These are phyloP conservation scores for Aphaenogaster rudis DNA, from an alignment of 1,140 invertebrate species.

Conservation along the genomic window DNA sequence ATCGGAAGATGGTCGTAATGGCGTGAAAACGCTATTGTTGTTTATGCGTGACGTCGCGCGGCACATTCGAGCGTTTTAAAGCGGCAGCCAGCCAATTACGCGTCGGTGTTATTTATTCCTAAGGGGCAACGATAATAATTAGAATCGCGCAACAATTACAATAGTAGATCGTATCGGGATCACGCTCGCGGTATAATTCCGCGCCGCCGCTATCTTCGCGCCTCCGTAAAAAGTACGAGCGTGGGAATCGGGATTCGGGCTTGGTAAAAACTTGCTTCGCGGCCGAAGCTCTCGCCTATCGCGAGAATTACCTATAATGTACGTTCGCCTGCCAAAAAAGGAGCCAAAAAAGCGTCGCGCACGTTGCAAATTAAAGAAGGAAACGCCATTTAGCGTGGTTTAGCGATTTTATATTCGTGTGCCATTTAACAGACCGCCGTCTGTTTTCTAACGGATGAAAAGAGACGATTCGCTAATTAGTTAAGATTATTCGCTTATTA, in stretches of 20 bases:
- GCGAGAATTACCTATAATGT: neutral
- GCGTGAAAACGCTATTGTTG: neutral
- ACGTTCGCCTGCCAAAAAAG: neutral
- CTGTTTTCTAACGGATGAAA: neutral
- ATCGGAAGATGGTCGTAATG: conserved; percentile 1
- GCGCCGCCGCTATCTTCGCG: conserved; percentile 12
- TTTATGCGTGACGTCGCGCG: neutral
- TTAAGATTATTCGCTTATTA: neutral
- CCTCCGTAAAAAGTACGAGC: conserved; percentile 33
- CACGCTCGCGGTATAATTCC: conserved; percentile 33
- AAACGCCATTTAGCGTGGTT: neutral
- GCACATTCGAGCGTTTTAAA: neutral
- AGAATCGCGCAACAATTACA: conserved; percentile 49
- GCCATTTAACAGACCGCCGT: too few relatives aligned
- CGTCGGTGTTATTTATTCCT: conserved; percentile 23
- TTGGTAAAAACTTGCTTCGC: conserved; percentile 21
- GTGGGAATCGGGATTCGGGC: conserved; percentile 28
- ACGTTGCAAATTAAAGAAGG: too few relatives aligned
- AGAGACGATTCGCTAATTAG: neutral
- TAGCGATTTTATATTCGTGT: neutral
- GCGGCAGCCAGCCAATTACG: neutral
- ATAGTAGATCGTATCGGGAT: conserved; percentile 53
- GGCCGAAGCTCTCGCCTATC: neutral
- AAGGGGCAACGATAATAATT: conserved; percentile 33
- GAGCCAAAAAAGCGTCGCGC: neutral